Evolutionary conservation across 1,140 invertebrate genomes (phyloP).

Genomic region (Bombus soroeensis): DNA sequence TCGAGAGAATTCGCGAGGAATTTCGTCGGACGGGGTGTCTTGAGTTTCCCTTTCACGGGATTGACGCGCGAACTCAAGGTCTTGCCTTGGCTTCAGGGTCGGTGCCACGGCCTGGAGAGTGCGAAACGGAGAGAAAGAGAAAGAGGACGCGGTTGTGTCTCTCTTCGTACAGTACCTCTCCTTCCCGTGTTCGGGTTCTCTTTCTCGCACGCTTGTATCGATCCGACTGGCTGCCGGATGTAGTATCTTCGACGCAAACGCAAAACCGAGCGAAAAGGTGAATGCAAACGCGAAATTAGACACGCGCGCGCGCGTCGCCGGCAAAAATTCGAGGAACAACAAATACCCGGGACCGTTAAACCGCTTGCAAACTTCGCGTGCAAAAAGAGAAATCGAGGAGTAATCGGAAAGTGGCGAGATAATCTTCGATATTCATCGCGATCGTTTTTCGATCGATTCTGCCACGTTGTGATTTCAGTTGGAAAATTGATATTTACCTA

Average conservation of each 20-base stretch:
- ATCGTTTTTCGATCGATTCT: too few species aligned
- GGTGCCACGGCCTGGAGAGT: constrained; percentile 56
- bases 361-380: background rate
- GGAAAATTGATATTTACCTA: too few species aligned
- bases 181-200: constrained; percentile 20
- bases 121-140: constrained; percentile 27
- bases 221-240: constrained; percentile 66
- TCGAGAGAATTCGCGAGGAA: constrained; percentile 32
- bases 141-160: constrained; percentile 5
- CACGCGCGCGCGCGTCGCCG: constrained; percentile 47
- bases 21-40: constrained; percentile 54
- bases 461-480: too few species aligned
- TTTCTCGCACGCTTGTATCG: constrained; percentile 60
- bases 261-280: constrained; percentile 60
- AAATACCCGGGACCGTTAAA: background rate
- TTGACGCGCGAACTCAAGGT: constrained; percentile 63
- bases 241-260: constrained; percentile 69
- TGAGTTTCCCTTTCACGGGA: constrained; percentile 67
- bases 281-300: constrained; percentile 61
- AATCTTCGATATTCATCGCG: background rate
- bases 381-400: too few species aligned
- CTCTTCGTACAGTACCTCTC: background rate
- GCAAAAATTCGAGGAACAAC: constrained; percentile 11
- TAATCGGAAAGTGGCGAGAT: background rate
- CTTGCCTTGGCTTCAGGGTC: constrained; percentile 70